phyloP scores from a whole-genome alignment of 2,797 vertebrate genomes.

The Leucoraja ocellata region DNA sequence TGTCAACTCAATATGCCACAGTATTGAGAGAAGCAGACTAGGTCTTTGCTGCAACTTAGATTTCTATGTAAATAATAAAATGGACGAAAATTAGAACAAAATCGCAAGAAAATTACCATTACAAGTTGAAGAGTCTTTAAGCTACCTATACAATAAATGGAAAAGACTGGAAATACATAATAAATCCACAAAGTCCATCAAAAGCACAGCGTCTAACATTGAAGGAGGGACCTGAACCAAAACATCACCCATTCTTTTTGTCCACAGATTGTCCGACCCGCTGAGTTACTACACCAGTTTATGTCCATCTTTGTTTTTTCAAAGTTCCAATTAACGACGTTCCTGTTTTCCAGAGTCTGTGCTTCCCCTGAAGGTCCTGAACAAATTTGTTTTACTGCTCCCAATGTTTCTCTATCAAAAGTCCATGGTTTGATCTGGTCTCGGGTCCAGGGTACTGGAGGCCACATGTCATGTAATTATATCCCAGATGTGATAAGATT shows the following conservation, averaged over 20 bases:
- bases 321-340: background rate
- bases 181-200: background rate
- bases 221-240: too few relatives aligned
- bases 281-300: too few relatives aligned
- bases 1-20: background rate
- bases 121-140: background rate
- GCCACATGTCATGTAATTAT: too few relatives aligned
- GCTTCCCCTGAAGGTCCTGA: background rate
- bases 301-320: too few relatives aligned
- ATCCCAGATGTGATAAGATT: too few relatives aligned
- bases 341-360: background rate
- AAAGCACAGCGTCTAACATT: background rate
- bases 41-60: background rate
- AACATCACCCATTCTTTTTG: too few relatives aligned
- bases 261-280: too few relatives aligned
- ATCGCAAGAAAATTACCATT: background rate
- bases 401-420: background rate
- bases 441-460: background rate
- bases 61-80: background rate
- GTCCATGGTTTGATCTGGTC: background rate
- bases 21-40: background rate
- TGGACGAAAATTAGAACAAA: background rate
- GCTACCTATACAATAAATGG: background rate
- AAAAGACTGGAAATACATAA: background rate
- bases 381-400: background rate